Base-by-base conservation (phyloP, 2,113 vertebrate species). In the Carassius auratus region DNA sequence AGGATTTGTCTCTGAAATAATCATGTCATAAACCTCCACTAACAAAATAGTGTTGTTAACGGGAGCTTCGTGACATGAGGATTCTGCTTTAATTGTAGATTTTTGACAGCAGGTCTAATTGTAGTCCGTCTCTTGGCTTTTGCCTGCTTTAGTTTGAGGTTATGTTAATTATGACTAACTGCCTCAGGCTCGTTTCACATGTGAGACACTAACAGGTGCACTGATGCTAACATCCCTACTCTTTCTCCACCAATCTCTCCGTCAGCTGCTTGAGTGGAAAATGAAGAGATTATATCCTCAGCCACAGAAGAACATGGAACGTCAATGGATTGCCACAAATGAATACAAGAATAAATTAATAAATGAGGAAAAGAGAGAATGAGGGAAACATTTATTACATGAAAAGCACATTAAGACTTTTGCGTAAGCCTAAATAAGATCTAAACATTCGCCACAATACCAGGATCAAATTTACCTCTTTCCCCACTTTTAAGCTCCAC, bases 81-180 rank as follows among this genome's bases (percentile, higher is more conserved):
- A 42, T 64, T 48, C 77, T 8, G 21, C 59, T 64, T 80, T 64
- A 64, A 80, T 80, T 64, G 77, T 10, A 64, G 77, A 64, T 59
- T 45, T 80, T 64, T 52, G 77, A 80, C 38, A 64, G 59, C 77
- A 62, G 57, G 36, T 64, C 77, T 80, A 80, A 61, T 64, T 64
- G 57, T 62, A 64, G 59, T 80, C n/a, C 48, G n/a, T n/a, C 59
- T 26, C 77, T 80, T 80, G 57, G 33, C 36, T 80, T 80, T 64
- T 59, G 59, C 30, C 59, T 80, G 59, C 59, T 48, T 80, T 64
- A 61, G 36, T 80, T 38, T 80, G 59, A 80, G 77, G 38, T 80
- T 36, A 80, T 64, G 59, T 45, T 80, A 80, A 80, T 80, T 80
- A n/a, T 80, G 19, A 80, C 77, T 64, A 64, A 61, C 17, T 45